Evolutionary conservation across 2,113 vertebrate genomes (phyloP).

Genomic region (Drymodes brunneopygia): DNA sequence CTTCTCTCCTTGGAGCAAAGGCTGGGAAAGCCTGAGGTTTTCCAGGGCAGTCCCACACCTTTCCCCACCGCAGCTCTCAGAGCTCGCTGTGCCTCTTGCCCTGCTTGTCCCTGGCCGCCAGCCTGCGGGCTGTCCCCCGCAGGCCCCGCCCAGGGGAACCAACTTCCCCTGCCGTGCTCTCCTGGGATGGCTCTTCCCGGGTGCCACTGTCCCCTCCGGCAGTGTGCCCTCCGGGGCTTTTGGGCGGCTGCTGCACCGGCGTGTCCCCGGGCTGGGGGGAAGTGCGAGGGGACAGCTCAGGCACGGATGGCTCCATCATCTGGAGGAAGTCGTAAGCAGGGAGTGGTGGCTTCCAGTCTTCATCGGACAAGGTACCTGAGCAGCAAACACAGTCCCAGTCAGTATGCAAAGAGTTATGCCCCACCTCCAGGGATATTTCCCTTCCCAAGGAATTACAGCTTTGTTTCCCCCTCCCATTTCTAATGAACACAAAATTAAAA

Average conservation of each 20-base stretch:
- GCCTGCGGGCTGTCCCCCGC: conserved; percentile 25
- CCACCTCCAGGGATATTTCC: not conserved
- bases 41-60: not conserved
- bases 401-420: not conserved
- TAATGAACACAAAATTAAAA: not conserved
- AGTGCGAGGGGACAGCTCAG: conserved; percentile 33
- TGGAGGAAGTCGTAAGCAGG: conserved; percentile 85
- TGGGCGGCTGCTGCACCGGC: not conserved
- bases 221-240: not conserved
- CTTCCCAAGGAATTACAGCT: not conserved
- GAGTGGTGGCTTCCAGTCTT: conserved; percentile 81
- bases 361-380: conserved; percentile 77
- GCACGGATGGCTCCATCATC: conserved; percentile 78
- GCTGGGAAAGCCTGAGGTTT: not conserved
- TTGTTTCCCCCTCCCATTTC: rapidly evolving
- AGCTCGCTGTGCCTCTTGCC: conserved; percentile 44
- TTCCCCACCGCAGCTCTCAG: not conserved
- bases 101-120: conserved; percentile 31
- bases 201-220: not conserved
- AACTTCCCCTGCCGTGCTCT: not conserved
- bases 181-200: not conserved
- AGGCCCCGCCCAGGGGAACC: conserved; percentile 7
- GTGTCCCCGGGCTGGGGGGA: not conserved
- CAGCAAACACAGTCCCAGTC: not conserved
- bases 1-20: not conserved